A percentile compares a stretch with the other conserved stretches of the same genome.
Evolutionary conservation across 2,113 vertebrate species (phyloP).

Genomic region (Syngnathus scovelli): DNA sequence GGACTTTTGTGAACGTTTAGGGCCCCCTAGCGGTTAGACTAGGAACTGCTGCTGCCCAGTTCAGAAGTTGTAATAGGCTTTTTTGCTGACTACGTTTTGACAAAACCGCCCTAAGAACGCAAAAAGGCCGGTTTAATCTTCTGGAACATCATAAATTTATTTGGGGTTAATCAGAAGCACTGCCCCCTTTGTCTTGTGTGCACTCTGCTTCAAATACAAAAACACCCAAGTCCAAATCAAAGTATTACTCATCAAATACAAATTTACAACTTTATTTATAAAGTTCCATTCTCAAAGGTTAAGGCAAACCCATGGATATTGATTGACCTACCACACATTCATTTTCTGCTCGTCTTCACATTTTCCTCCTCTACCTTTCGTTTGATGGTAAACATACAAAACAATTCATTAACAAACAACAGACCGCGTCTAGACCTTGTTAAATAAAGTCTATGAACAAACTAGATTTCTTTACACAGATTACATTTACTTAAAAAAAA

Average conservation of each 20-base stretch:
- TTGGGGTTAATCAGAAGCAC: no score
- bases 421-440: conserved; percentile 37
- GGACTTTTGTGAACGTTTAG: no score
- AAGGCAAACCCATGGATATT: conserved; percentile 34
- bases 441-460: conserved; percentile 64
- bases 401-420: conserved; percentile 38
- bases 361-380: background rate
- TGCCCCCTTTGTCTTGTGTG: no score
- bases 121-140: no score
- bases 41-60: no score
- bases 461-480: conserved; percentile 49
- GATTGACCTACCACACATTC: conserved; percentile 38
- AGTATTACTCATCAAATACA: conserved; percentile 9
- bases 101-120: no score
- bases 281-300: conserved; percentile 49
- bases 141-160: no score
- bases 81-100: background rate
- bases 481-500: conserved; percentile 11
- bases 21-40: no score
- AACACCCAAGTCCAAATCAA: background rate
- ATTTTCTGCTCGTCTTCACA: conserved; percentile 10
- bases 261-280: conserved; percentile 60
- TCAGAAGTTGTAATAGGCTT: no score
- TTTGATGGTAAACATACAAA: conserved; percentile 11
- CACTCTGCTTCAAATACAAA: background rate